Percentiles rank a stretch among this genome's conserved stretches.
Evolutionary conservation across 2,888 invertebrate genomes (phyloP).

Genomic region (Phaonia tiefii): DNA sequence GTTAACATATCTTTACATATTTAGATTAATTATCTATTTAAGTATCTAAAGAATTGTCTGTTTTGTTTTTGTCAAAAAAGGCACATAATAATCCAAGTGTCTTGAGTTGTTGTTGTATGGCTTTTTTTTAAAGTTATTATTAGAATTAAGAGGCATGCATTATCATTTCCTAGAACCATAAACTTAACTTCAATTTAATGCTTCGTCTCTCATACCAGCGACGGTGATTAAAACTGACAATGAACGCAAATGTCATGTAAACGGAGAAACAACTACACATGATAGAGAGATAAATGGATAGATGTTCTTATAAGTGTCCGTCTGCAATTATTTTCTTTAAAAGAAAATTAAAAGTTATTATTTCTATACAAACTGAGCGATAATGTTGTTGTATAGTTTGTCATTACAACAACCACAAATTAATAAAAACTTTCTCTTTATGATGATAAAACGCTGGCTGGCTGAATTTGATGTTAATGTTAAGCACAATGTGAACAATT

Average conservation of each 20-base stretch:
- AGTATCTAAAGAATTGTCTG: no score
- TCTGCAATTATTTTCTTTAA: constrained; percentile 31
- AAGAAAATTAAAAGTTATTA: constrained; percentile 49
- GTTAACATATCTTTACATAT: no score
- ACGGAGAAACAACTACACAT: constrained; percentile 12
- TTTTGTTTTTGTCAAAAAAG: no score
- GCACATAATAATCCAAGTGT: no score
- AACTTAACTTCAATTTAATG: constrained; percentile 28
- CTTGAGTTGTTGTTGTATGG: constrained; percentile 15
- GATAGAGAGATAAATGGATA: constrained; percentile 44
- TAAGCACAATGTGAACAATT: constrained; percentile 42
- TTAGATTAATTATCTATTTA: no score
- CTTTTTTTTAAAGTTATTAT: constrained; percentile 26
- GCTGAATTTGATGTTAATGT: constrained; percentile 22
- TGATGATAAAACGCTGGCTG: not conserved
- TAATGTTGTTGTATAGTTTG: constrained; percentile 1
- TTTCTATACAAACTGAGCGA: constrained; percentile 15
- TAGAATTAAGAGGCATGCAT: constrained; percentile 31
- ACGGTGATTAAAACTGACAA: constrained; percentile 53
- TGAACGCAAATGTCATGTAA: constrained; percentile 39
- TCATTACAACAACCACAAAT: constrained; percentile 14
- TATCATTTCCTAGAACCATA: constrained; percentile 51
- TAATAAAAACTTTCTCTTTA: constrained; percentile 53
- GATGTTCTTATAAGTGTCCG: constrained; percentile 13
- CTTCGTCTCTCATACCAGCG: constrained; percentile 7